Conservation (phyloP, 2,797 vertebrate genomes). For the Melopsittacus undulatus region DNA sequence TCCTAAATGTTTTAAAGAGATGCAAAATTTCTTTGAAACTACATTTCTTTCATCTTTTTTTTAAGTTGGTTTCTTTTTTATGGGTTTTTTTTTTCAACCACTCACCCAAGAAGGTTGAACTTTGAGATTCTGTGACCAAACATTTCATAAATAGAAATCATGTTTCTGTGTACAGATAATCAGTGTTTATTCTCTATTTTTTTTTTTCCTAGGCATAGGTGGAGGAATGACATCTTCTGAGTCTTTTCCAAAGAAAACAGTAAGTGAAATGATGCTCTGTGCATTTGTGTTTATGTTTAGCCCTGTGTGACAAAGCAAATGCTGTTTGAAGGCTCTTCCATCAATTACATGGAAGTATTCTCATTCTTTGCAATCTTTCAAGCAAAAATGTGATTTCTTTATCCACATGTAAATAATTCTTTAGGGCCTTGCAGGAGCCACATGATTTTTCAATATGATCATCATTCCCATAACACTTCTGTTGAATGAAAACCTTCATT, state of each 20-base stretch:
- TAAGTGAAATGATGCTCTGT: constrained; percentile 25
- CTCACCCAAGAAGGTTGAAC: background rate
- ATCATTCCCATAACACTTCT: background rate
- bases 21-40: background rate
- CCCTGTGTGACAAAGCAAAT: background rate
- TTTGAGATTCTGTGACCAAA: background rate
- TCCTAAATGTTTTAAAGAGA: background rate
- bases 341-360: background rate
- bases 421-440: background rate
- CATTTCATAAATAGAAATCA: background rate
- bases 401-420: background rate
- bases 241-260: constrained; percentile 4
- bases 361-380: background rate
- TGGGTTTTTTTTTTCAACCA: background rate
- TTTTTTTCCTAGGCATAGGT: background rate
- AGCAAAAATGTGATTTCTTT: background rate
- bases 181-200: background rate
- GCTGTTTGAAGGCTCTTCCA: background rate
- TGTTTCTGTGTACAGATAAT: background rate
- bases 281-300: background rate
- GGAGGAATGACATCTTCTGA: background rate
- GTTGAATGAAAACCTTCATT: background rate
- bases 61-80: background rate
- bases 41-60: background rate
- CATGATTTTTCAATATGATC: background rate